phyloP scores from a whole-genome alignment of 2,888 invertebrate genomes.

The Dioctria linearis region DNA sequence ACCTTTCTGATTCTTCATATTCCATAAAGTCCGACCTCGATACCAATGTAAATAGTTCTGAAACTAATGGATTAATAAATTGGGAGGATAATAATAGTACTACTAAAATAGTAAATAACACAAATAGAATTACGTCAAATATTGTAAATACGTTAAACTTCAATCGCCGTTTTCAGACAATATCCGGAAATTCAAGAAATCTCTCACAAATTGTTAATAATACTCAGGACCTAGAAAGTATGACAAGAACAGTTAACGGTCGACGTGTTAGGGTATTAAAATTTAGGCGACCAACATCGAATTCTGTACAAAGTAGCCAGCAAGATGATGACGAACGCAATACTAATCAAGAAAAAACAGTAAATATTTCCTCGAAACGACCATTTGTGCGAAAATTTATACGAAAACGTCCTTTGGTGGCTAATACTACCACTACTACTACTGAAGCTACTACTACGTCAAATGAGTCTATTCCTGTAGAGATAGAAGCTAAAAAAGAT shows the following conservation, averaged over 20 bases:
- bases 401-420: conserved; percentile 47
- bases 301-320: neutral
- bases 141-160: conserved; percentile 62
- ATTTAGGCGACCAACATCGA: conserved; percentile 44
- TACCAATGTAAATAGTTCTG: conserved; percentile 34
- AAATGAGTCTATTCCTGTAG: neutral
- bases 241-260: conserved; percentile 43
- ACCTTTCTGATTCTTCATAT: conserved; percentile 5
- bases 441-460: neutral
- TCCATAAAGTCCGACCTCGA: conserved; percentile 6
- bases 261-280: conserved; percentile 51
- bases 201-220: conserved; percentile 12
- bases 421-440: neutral
- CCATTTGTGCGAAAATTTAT: conserved; percentile 27
- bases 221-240: conserved; percentile 60
- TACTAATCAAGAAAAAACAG: neutral
- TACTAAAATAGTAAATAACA: conserved; percentile 59
- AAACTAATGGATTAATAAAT: conserved; percentile 21
- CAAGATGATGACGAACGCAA: neutral
- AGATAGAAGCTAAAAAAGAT: neutral
- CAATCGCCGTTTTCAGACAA: conserved; percentile 70
- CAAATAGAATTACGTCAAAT: conserved; percentile 58
- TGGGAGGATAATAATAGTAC: conserved; percentile 11
- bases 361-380: neutral
- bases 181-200: conserved; percentile 1